These are phyloP conservation scores for Scylla paramamosain DNA, from an alignment of 1,140 invertebrate species.

Conservation along the genomic window DNA sequence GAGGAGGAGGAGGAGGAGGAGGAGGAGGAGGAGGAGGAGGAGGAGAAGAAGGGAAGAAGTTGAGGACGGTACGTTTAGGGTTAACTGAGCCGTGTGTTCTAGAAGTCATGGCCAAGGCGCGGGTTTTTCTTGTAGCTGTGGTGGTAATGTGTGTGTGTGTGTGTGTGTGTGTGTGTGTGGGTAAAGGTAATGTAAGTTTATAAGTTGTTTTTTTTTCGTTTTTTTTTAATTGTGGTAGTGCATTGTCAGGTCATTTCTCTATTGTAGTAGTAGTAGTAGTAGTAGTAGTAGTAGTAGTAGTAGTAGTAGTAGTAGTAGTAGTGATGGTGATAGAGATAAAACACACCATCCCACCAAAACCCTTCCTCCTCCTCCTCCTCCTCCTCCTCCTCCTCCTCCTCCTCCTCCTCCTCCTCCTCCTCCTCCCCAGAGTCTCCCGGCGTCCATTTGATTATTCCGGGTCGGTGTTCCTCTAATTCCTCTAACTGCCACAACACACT, in stretches of 20 bases:
- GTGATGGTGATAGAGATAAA: not conserved
- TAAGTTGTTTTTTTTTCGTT: too few relatives aligned
- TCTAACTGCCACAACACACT: not conserved
- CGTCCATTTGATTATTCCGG: not conserved
- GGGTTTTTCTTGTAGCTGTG: not conserved
- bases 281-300: not conserved
- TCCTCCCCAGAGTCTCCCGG: not conserved
- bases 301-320: not conserved
- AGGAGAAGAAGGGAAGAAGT: not conserved
- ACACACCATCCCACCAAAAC: too few relatives aligned
- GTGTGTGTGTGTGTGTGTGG: not conserved
- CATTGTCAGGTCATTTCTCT: too few relatives aligned
- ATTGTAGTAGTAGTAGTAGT: not conserved
- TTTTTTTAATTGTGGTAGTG: not conserved
- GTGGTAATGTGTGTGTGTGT: not conserved
- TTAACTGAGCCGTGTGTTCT: not conserved
- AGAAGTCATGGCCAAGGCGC: not conserved
- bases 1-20: slow-evolving; percentile 36
- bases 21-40: not conserved
- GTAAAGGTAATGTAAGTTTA: too few relatives aligned
- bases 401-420: not conserved
- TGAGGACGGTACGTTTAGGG: not conserved
- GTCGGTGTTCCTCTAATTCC: not conserved
- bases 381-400: too few relatives aligned
- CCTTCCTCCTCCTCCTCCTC: too few relatives aligned